Percentiles rank a stretch among this genome's conserved stretches.
phyloP scores from a whole-genome alignment of 2,888 invertebrate species.

The Nephrotoma appendiculata region DNA sequence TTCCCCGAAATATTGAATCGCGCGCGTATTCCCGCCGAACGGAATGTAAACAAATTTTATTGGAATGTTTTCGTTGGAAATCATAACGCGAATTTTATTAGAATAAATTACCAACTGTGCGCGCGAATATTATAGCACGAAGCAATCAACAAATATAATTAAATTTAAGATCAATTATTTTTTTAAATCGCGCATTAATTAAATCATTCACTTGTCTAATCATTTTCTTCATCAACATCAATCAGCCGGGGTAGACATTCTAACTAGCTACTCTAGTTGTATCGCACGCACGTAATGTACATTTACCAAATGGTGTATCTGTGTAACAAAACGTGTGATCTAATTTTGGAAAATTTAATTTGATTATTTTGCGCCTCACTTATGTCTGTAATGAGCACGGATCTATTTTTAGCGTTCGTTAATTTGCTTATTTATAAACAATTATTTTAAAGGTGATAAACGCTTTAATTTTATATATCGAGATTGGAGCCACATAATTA shows the following conservation, averaged over 20 bases:
- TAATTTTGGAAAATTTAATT: not conserved
- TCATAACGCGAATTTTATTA: not conserved
- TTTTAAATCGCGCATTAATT: not conserved
- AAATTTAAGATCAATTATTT: not conserved
- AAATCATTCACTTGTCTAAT: not conserved
- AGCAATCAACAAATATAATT: not conserved
- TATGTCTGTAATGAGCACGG: not conserved
- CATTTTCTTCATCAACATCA: not conserved
- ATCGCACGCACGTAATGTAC: not conserved
- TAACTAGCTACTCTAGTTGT: not conserved
- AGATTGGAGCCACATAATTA: not conserved
- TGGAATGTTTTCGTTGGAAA: not conserved
- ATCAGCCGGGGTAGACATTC: not conserved
- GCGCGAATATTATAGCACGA: not conserved
- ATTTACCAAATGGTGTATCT: not conserved
- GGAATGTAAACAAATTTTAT: not conserved
- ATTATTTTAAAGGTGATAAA: not conserved
- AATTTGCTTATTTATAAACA: not conserved
- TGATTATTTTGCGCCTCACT: not conserved
- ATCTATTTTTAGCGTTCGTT: not conserved
- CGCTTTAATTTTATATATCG: not conserved
- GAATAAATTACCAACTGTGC: not conserved
- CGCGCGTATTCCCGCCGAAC: not conserved
- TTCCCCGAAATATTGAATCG: no score
- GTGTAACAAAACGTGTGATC: not conserved